Evolutionary conservation across 2,113 vertebrate genomes (phyloP), one percentile per base, ranked within the genome.

Genomic region (Micronycteris hirsuta): DNA sequence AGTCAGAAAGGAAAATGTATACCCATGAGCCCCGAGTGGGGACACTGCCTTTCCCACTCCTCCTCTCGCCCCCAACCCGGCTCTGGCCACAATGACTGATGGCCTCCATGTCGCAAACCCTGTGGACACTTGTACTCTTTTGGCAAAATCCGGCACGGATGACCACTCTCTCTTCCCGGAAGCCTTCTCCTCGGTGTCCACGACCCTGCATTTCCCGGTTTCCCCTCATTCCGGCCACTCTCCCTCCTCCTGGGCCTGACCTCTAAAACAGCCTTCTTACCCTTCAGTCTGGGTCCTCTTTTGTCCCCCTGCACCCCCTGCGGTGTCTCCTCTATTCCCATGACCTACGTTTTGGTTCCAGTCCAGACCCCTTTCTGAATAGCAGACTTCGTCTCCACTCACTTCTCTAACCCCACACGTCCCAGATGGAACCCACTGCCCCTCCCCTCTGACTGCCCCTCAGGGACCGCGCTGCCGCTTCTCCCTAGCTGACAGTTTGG

Each of bases 181-280:
- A 24, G 13, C 31, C 61, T 28, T 38, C 52, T 17, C 20, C 7
- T 22, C 11, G 54, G 20, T 16, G 80, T 28, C 87, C 12, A 7
- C 5, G 38, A n/a, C 7, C 1, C 41, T 1, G 1, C 41, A 15
- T 26, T 26, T 41, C 61, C 19, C 1, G 58, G 26, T n/a, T 20
- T 36, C 70, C 49, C 33, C 6, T 28, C 28, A 56, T 58, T 41
- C 81, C 12, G 70, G 24, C 49, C n/a, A 26, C 28, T 10, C 38
- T 16, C 26, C 26, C 24, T 19, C 33, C 4, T 77, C 63, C 26
- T 89, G 5, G 11, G 43, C 52, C 63, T 61, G 52, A 36, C 41
- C 71, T 52, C 56, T 28, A 7, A 61, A 38, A 20, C 15, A 33
- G 56, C n/a, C 43, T 28, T 43, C 49, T 8, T 36, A 28, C 81